These are phyloP conservation scores for Drosophila sproati DNA, from an alignment of 1,140 invertebrate species.

Conservation along the genomic window DNA sequence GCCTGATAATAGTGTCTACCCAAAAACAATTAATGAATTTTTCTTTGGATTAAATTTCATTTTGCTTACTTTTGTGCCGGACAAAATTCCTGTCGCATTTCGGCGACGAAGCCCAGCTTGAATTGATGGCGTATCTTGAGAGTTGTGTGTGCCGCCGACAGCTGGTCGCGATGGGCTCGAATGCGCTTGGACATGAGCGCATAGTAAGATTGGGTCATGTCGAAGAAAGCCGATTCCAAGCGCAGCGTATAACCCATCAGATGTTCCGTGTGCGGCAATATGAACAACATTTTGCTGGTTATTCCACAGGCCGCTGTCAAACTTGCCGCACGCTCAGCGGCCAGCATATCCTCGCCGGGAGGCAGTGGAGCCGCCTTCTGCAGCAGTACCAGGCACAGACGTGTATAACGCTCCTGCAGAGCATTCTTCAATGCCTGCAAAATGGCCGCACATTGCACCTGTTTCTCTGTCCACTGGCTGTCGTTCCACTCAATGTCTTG, in stretches of 20 bases:
- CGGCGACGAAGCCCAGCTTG: constrained; percentile 98
- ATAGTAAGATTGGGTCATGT: constrained; percentile 96
- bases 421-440: constrained; percentile 92
- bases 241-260: constrained; percentile 87
- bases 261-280: constrained; percentile 95
- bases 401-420: constrained; percentile 90
- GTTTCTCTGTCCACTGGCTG: constrained; percentile 95
- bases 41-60: neutral
- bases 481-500: constrained; percentile 99
- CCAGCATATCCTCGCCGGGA: constrained; percentile 92
- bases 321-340: constrained; percentile 94
- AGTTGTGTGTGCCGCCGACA: constrained; percentile 95
- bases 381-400: constrained; percentile 94
- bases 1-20: constrained; percentile 96
- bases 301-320: constrained; percentile 96
- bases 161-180: constrained; percentile 94
- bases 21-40: neutral
- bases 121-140: constrained; percentile 98
- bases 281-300: constrained; percentile 95
- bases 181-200: constrained; percentile 94
- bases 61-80: constrained; percentile 93
- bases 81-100: constrained; percentile 95
- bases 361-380: constrained; percentile 92
- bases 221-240: constrained; percentile 96
- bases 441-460: constrained; percentile 95